Percentiles rank a stretch among this genome's conserved stretches.
Conservation (phyloP, 1,140 invertebrate genomes). For the Vollenhovia emeryi region DNA sequence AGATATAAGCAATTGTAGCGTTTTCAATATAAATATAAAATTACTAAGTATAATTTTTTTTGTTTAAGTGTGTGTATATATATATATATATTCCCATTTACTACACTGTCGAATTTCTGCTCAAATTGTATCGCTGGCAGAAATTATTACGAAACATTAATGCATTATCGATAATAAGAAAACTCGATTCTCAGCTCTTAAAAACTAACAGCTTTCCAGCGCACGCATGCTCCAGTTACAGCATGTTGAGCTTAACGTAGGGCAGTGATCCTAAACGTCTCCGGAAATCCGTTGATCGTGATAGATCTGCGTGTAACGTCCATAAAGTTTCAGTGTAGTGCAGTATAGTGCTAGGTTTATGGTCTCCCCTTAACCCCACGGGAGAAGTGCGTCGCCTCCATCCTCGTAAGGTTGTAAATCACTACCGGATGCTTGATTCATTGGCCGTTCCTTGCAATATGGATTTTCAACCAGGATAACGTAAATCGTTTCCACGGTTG, state of each 20-base stretch:
- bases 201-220: slow-evolving; percentile 10
- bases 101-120: neutral
- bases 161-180: slow-evolving; percentile 13
- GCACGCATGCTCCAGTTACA: slow-evolving; percentile 8
- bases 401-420: slow-evolving; percentile 80
- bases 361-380: slow-evolving; percentile 74
- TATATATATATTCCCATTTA: neutral
- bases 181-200: neutral
- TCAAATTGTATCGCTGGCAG: neutral
- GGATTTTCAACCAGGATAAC: slow-evolving; percentile 67
- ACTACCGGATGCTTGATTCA: slow-evolving; percentile 78
- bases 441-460: slow-evolving; percentile 73
- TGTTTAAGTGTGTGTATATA: neutral
- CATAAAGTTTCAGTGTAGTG: slow-evolving; percentile 79
- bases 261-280: slow-evolving; percentile 69
- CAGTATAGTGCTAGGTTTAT: slow-evolving; percentile 70
- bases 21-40: neutral
- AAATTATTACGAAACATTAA: slow-evolving; percentile 25
- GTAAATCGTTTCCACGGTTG: slow-evolving; percentile 26
- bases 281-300: slow-evolving; percentile 79
- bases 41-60: neutral
- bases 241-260: slow-evolving; percentile 2
- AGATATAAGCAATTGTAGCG: neutral
- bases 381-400: slow-evolving; percentile 70
- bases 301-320: slow-evolving; percentile 81